Evolutionary conservation across 2,113 vertebrate genomes (phyloP), one percentile per base, ranked within the genome.

Genomic region (Pogona vitticeps): DNA sequence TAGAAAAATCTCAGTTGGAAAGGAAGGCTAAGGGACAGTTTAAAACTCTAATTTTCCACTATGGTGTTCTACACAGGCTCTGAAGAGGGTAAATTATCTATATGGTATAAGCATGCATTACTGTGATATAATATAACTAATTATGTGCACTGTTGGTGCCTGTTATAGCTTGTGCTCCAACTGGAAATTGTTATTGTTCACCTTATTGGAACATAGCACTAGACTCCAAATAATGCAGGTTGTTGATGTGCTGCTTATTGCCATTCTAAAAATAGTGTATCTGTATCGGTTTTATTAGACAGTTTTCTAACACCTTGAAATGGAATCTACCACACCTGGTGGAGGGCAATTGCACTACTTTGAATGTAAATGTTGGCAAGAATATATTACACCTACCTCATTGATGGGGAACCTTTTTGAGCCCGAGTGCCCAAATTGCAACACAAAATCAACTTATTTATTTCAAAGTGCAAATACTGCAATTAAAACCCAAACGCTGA

Each of bases 81-180:
- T 80, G 8, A 83, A 12, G 77, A 76, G 77, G 6, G 8, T 80
- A 17, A 40, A 14, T 18, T 61, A 15, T 70, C 72, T n/a, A 59
- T 3, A 59, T 0, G 3, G 14, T 28, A 23, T 72, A 77, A 33
- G 33, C 4, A 4, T 73, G 78, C 2, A 3, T 77, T 81, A 65
- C 46, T 73, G 13, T 75, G 76, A 21, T 46, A 65, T n/a, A n/a
- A n/a, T 81, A 65, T 63, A 83, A 83, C 67, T 71, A 87, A 76
- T 76, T 76, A 83, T 63, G 73, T 52, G 67, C 82, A 46, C 75
- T 72, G 65, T 83, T 79, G 75, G 38, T 80, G 38, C 5, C 8
- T 77, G 76, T 31, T 2, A 3, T 33, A 80, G 56, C 10, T 81
- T 84, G 59, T 76, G 85, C 26, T 72, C 56, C 28, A 42, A 6